phyloP scores from a whole-genome alignment of 64 coral and sea anemone genomes.

The Porites lutea region DNA sequence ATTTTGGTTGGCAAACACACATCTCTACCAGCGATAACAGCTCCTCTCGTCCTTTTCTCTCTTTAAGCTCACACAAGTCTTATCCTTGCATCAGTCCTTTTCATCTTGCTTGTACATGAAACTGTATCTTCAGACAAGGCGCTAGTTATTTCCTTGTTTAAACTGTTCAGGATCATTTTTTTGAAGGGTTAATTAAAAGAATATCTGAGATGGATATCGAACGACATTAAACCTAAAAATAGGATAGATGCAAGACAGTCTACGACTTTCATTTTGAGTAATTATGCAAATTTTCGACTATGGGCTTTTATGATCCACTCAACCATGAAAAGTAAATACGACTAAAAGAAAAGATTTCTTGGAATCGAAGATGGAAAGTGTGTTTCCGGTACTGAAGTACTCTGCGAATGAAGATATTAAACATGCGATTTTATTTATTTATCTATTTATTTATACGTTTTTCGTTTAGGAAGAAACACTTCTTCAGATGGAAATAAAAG shows the following conservation, averaged over 20 bases:
- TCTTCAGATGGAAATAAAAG: conserved; percentile 1
- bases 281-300: conserved; percentile 4
- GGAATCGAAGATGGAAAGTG: neutral
- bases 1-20: too few relatives aligned
- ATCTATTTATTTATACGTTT: neutral
- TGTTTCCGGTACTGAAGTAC: neutral
- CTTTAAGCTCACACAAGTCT: too few relatives aligned
- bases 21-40: too few relatives aligned
- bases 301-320: neutral
- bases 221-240: neutral
- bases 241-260: neutral
- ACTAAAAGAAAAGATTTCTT: neutral
- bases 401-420: neutral
- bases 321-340: conserved; percentile 9
- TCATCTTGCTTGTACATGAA: too few relatives aligned
- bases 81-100: too few relatives aligned
- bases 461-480: conserved; percentile 37
- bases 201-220: too few relatives aligned
- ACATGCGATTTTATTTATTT: neutral
- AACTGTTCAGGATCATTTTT: too few relatives aligned
- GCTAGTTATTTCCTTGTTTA: too few relatives aligned
- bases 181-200: too few relatives aligned
- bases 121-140: too few relatives aligned
- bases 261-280: neutral
- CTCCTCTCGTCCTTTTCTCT: too few relatives aligned